These are phyloP conservation scores for Rhynchotus rufescens DNA, from an alignment of 2,797 vertebrate genomes.

Conservation along the genomic window DNA sequence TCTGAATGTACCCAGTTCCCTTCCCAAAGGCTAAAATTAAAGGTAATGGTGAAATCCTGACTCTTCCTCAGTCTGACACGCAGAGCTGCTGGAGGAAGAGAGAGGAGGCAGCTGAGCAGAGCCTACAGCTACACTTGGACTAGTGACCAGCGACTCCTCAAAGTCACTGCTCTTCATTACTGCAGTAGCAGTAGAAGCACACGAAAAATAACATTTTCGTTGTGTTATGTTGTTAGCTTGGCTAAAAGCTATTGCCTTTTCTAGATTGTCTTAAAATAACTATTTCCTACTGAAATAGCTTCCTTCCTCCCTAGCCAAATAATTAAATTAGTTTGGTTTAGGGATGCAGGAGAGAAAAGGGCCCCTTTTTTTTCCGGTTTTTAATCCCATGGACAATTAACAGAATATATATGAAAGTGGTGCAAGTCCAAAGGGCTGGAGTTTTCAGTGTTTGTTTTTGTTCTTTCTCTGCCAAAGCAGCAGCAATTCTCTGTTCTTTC, in stretches of 20 bases:
- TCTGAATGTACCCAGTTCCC: not conserved
- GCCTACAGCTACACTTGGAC: not conserved
- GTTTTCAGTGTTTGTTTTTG: not conserved
- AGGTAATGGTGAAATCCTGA: not conserved
- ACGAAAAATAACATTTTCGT: not conserved
- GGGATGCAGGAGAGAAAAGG: not conserved
- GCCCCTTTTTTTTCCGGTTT: not conserved
- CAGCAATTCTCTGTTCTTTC: slow-evolving; percentile 35
- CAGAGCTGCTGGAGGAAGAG: not conserved
- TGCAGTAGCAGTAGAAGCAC: not conserved
- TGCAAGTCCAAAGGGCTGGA: not conserved
- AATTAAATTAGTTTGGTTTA: not conserved
- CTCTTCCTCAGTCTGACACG: not conserved
- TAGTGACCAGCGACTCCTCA: not conserved
- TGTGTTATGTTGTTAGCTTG: slow-evolving; percentile 51
- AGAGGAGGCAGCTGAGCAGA: not conserved
- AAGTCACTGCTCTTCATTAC: not conserved
- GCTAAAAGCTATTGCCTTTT: not conserved
- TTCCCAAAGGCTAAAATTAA: not conserved
- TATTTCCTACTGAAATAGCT: slow-evolving; percentile 10
- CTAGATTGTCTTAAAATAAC: slow-evolving; percentile 23
- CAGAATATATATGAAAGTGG: not conserved
- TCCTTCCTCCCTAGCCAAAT: slow-evolving; percentile 4
- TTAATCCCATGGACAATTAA: slow-evolving; percentile 22
- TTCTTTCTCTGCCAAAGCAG: slow-evolving; percentile 9